Evolutionary conservation across 2,113 vertebrate genomes (phyloP).

Genomic region (Menidia beryllina): DNA sequence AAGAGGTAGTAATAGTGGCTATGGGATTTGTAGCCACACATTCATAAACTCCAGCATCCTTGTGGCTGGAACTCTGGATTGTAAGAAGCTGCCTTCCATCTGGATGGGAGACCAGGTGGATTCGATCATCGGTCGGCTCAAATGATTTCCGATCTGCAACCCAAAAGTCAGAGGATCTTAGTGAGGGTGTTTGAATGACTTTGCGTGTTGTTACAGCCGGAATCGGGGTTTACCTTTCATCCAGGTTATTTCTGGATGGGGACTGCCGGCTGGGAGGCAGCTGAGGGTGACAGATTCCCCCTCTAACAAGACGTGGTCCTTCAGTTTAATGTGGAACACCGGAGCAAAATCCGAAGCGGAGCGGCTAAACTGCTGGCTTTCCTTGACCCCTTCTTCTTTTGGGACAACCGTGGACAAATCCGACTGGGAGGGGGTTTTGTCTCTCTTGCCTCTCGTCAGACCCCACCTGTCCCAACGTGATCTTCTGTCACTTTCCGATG

Average conservation of each 20-base stretch:
- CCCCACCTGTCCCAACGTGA: slow-evolving; percentile 93
- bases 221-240: slow-evolving; percentile 86
- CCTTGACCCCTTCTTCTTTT: slow-evolving; percentile 78
- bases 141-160: slow-evolving; percentile 87
- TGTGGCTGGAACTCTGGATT: slow-evolving; percentile 83
- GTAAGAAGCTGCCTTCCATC: slow-evolving; percentile 92
- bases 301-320: slow-evolving; percentile 92
- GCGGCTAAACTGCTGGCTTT: slow-evolving; percentile 76
- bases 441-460: slow-evolving; percentile 86
- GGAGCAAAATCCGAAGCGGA: slow-evolving; percentile 93
- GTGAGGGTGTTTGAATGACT: background rate
- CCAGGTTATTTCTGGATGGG: slow-evolving; percentile 89
- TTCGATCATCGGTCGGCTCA: slow-evolving; percentile 72
- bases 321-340: slow-evolving; percentile 95
- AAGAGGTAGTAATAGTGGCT: slow-evolving; percentile 90
- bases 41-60: slow-evolving; percentile 90
- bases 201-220: background rate
- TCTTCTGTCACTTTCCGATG: slow-evolving; percentile 74
- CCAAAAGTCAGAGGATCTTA: background rate
- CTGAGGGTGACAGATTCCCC: slow-evolving; percentile 90
- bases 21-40: slow-evolving; percentile 90
- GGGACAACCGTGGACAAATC: slow-evolving; percentile 80
- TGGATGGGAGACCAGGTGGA: slow-evolving; percentile 87
- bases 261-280: slow-evolving; percentile 92
- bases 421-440: slow-evolving; percentile 86